Conservation (phyloP, 1,140 invertebrate species). For the Papilio glaucus region DNA sequence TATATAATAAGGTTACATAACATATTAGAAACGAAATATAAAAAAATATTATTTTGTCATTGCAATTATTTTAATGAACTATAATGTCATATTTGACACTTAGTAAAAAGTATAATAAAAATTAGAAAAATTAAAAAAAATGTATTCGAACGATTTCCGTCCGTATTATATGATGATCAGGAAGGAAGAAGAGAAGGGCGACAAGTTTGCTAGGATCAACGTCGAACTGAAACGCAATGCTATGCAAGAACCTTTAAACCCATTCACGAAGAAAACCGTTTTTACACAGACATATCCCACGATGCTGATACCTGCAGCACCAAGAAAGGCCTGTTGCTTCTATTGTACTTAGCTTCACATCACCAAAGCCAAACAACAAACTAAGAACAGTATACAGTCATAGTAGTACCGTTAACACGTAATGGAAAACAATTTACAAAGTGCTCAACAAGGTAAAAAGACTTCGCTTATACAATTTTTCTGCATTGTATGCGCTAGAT, state of each 20-base stretch:
- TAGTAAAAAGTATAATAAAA: conserved; percentile 42
- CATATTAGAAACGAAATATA: not conserved
- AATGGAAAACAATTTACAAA: conserved; percentile 53
- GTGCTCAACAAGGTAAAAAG: conserved; percentile 46
- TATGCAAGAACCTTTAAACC: conserved; percentile 59
- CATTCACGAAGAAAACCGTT: conserved; percentile 69
- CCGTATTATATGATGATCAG: conserved; percentile 68
- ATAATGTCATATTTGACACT: conserved; percentile 13
- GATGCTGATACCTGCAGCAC: conserved; percentile 67
- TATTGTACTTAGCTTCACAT: conserved; percentile 55
- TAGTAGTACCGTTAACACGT: conserved; percentile 28
- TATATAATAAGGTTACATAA: not conserved
- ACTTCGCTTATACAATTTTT: conserved; percentile 56
- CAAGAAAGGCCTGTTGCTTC: conserved; percentile 67
- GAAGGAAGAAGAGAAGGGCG: conserved; percentile 77
- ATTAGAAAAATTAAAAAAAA: conserved; percentile 50
- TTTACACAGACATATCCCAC: conserved; percentile 74
- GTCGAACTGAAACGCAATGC: conserved; percentile 71
- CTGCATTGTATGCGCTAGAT: conserved; percentile 55
- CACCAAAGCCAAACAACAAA: not conserved
- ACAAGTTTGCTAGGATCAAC: conserved; percentile 70
- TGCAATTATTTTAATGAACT: conserved; percentile 1
- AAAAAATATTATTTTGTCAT: not conserved
- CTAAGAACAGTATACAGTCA: not conserved
- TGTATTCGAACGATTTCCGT: conserved; percentile 73